Conservation (phyloP, 1,140 invertebrate genomes). For the Venturia canescens region DNA sequence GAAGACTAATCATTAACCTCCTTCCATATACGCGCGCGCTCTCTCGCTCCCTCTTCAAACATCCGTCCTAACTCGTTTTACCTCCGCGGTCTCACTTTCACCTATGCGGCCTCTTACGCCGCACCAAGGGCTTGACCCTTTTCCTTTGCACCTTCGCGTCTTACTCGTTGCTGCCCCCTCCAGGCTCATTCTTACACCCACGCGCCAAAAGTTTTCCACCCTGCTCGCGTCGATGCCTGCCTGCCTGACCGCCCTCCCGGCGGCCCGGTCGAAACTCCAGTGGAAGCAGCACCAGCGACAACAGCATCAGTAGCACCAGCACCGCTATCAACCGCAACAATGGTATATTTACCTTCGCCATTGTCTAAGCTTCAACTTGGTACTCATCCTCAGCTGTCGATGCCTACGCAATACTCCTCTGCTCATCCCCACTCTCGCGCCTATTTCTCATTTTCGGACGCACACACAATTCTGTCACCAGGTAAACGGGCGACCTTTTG, state of each 20-base stretch:
- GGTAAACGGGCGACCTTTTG: slow-evolving; percentile 44
- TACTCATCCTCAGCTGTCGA: slow-evolving; percentile 68
- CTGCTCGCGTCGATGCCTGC: no score
- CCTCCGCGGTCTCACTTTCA: slow-evolving; percentile 41
- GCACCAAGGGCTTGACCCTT: slow-evolving; percentile 15
- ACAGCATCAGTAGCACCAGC: slow-evolving; percentile 4
- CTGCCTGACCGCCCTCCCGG: slow-evolving; percentile 27
- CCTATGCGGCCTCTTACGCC: slow-evolving; percentile 24
- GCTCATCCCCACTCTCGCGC: slow-evolving; percentile 52
- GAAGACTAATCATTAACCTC: slow-evolving; percentile 74
- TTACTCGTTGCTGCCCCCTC: slow-evolving; percentile 3
- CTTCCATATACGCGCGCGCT: slow-evolving; percentile 61
- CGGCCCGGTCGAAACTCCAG: slow-evolving; percentile 30
- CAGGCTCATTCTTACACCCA: not conserved
- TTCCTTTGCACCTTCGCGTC: not conserved
- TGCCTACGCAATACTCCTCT: slow-evolving; percentile 22
- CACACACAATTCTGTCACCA: slow-evolving; percentile 34
- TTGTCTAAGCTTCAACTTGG: slow-evolving; percentile 53
- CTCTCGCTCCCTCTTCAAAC: slow-evolving; percentile 51
- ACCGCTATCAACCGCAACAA: no score
- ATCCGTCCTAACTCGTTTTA: slow-evolving; percentile 39
- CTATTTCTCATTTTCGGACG: not conserved
- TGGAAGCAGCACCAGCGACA: not conserved
- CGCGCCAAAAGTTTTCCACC: not conserved
- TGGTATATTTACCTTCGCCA: slow-evolving; percentile 45